Evolutionary conservation across 2,888 invertebrate genomes (phyloP), one percentile per base, ranked within the genome.

Genomic region (Pandemis heparana): DNA sequence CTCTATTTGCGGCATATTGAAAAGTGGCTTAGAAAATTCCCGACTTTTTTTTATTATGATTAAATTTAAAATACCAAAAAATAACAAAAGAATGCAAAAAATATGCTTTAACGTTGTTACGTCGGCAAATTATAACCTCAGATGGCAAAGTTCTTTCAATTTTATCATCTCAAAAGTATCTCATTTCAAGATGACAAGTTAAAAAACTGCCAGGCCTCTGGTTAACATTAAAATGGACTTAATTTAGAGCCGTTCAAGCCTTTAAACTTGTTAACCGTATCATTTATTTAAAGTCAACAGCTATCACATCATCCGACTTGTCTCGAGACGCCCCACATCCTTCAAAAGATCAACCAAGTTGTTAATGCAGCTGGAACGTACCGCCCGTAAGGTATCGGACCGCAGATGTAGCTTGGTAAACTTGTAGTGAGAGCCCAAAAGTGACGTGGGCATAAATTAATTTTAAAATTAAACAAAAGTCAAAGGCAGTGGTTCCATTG

Each of bases 391-490:
- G 5, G 5, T 16, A 43, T 16, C 2, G 1, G 32, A 32, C 32
- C 6, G 70, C 70, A 70, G 56, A 56, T 5, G 56, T 56, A 43
- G 16, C 43, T 62, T 70, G 23, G 70, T 38, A 12, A 18, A 43
- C 2, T 39, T 51, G 14, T 16, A 63, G 62, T 41, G 51, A 18
- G 41, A 12, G 18, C 46, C 72, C 68, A 23, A 69, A 72, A 72
- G 38, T 69, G 68, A 69, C 73, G 72, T 56, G 61, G 1, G 63
- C 59, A 59, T 39, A 68, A 83, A 84, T 85, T 85, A 85, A 85
- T 85, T 85, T 84, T 77, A 80, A 81, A 81, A 81, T 81, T 79
- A 85, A 87, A 87, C 83, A 86, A 83, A 84, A 65, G 60, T 53
- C 53, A 32, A 74, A 65, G 64, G 7, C 62, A 46, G 59, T 32